Base-by-base conservation (phyloP, 2,888 invertebrate species). In the Micoletzkya japonica region DNA sequence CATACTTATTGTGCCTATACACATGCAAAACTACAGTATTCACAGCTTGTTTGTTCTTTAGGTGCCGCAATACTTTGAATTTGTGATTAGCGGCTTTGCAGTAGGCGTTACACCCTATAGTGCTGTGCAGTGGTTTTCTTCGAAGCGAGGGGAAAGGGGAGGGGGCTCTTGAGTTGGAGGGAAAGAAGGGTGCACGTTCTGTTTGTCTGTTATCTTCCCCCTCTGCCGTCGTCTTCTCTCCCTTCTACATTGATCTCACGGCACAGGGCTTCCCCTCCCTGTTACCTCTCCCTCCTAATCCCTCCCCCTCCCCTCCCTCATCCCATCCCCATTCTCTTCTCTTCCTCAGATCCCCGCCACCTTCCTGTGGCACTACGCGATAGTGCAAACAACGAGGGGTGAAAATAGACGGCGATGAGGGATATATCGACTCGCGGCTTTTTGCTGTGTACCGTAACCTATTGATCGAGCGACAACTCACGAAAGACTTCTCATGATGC, bases 311-410 rank as follows among this genome's bases (percentile, higher is more conserved):
- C 24, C 36, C 37, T 59, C 39, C n/a, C 37, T 30, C 28, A 14
- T 59, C 59, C 24, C 57, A 57, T 56, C 59, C 59, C 26, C 39
- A 4, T 39, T 3, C 59, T 26, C 44, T 39, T 3, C 59, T 26
- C 44, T 39, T 39, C 39, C 39, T 39, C 39, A 10, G 10, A 17
- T 17, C 39, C 39, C 39, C 39, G 7, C 39, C 17, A 39, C 39
- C 39, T 7, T 39, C 7, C 39, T 10, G 39, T 39, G 26, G 17
- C n/a, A n/a, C n/a, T n/a, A n/a, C n/a, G n/a, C n/a, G n/a, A n/a
- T n/a, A 44, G 10, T 10, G 44, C 63, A 63, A 50, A 63, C 49
- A 63, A 30, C 34, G 52, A n/a, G 24, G n/a, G 61, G 34, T 63
- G 63, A 30, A 50, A 20, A 59, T 39, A 10, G 24, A 32, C 20